Evolutionary conservation across 2,113 vertebrate species (phyloP).

Genomic region (Lynx canadensis): DNA sequence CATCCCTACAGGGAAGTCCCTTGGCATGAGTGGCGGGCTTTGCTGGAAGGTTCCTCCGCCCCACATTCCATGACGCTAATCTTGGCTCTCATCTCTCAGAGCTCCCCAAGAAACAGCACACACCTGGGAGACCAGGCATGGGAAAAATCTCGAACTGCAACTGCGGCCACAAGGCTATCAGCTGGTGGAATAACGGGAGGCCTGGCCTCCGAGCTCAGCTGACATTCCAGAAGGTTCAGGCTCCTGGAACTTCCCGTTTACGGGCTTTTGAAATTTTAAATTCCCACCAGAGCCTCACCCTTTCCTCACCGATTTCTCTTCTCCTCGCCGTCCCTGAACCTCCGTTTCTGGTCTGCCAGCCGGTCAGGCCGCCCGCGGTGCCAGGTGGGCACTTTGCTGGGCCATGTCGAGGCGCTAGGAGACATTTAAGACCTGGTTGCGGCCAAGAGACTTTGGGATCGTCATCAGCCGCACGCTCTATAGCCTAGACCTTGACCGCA

Average conservation of each 20-base stretch:
- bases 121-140: not conserved
- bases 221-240: not conserved
- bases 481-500: accelerated
- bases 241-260: no score
- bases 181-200: accelerated
- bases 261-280: not conserved
- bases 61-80: not conserved
- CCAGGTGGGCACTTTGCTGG: not conserved
- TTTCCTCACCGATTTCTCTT: not conserved
- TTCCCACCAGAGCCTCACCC: not conserved
- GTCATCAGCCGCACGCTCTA: accelerated
- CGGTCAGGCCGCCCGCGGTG: not conserved
- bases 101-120: not conserved
- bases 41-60: not conserved
- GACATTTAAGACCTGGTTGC: accelerated
- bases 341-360: not conserved
- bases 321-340: accelerated
- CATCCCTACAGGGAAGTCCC: not conserved
- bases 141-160: not conserved
- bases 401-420: accelerated
- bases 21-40: not conserved
- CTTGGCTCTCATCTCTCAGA: not conserved
- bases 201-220: not conserved
- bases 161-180: not conserved
- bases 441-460: not conserved